Evolutionary conservation across 2,888 invertebrate genomes (phyloP), one percentile per base, ranked within the genome.

Genomic region (Drosophila stalkeri): DNA sequence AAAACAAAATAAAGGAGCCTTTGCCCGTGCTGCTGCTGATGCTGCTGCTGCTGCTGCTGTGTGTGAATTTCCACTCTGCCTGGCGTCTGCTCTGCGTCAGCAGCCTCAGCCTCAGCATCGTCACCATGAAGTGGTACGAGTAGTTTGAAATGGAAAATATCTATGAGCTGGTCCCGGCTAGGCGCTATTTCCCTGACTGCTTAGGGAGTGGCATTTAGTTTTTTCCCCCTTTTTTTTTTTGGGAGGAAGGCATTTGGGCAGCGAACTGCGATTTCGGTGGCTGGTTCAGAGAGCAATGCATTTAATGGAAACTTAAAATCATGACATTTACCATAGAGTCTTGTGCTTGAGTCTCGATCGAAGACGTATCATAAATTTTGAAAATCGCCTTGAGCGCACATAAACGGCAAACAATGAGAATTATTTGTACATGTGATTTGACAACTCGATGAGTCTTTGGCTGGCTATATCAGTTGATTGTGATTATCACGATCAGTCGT

Each of bases 61-160:
- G 87, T 86, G 89, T 86, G 87, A 86, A 85, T 80, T 80, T 78
- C 70, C 77, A 84, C 77, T 82, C 76, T 81, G 81, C 82, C 90
- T 91, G 90, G 89, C 90, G 90, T 90, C 86, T 83, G 75, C 74
- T 81, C 83, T 82, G 74, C 85, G 76, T 86, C 79, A 71, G 82
- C 80, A 71, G 27, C 27, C 27, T 27, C 27, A 27, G 72, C 87
- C 66, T 37, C 75, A 63, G 31, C 79, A 66, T 74, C 83, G 84
- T 86, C 86, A 81, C 89, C 89, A 81, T 81, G 84, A 86, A 86
- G 84, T 81, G 89, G 70, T 75, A 74, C 65, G 77, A 76, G 61
- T 51, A 65, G 75, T 66, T 77, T 69, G 54, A 81, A 86, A 89
- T 72, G 74, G 80, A 80, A 84, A 86, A 84, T 80, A 72, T 77